phyloP scores from a whole-genome alignment of 2,113 vertebrate species.

The Coptodon bakossiorum region DNA sequence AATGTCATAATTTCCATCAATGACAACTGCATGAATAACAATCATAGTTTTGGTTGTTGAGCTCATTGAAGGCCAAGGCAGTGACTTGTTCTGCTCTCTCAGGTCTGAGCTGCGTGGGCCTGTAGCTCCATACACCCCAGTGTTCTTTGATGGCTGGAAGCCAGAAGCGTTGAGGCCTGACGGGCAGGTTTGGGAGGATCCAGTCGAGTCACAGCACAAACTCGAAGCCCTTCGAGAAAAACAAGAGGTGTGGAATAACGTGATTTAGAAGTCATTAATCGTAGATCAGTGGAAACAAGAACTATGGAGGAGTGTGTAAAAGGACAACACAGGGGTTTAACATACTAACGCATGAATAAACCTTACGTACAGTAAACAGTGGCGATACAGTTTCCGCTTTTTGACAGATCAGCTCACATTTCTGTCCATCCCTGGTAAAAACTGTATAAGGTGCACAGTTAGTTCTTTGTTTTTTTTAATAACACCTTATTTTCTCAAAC shows the following conservation, averaged over 20 bases:
- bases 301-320: neutral
- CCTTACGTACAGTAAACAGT: neutral
- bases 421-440: neutral
- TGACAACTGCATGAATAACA: neutral
- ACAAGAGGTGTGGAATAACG: constrained; percentile 52
- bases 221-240: constrained; percentile 70
- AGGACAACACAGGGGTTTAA: neutral
- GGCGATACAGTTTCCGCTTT: neutral
- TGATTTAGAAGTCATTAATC: neutral
- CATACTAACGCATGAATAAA: neutral
- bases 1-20: neutral
- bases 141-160: constrained; percentile 80
- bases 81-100: neutral
- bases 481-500: neutral
- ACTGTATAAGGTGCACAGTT: neutral
- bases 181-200: constrained; percentile 80
- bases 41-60: neutral
- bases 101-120: constrained; percentile 76
- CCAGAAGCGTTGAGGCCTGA: constrained; percentile 61
- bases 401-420: neutral
- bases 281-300: neutral
- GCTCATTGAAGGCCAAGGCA: neutral
- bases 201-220: constrained; percentile 79
- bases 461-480: neutral
- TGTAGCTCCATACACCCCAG: constrained; percentile 67